Conservation (phyloP, 1,140 invertebrate genomes). For the Pogonognathellus flavescens region DNA sequence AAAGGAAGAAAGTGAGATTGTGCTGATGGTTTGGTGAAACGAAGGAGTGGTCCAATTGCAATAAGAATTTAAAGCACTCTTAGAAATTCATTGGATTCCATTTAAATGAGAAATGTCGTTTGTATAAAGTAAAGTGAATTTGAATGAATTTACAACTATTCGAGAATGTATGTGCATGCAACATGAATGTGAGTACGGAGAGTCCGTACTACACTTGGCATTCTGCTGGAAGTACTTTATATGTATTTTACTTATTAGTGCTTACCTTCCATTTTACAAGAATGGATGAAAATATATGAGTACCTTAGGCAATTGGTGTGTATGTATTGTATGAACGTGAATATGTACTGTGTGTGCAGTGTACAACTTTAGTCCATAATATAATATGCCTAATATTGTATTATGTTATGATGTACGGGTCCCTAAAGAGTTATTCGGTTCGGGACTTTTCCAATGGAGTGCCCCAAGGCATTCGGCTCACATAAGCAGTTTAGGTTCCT, state of each 20-base stretch:
- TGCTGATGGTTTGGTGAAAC: too few species aligned
- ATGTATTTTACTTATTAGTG: not conserved
- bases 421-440: constrained; percentile 57
- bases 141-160: constrained; percentile 1
- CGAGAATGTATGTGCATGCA: not conserved
- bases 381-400: constrained; percentile 47
- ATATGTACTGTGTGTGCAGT: constrained; percentile 33
- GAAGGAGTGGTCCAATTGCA: not conserved
- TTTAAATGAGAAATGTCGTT: not conserved
- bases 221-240: not conserved
- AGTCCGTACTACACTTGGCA: not conserved
- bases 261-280: constrained; percentile 25
- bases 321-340: not conserved
- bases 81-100: not conserved
- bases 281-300: constrained; percentile 42
- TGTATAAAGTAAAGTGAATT: not conserved
- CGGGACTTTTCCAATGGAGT: constrained; percentile 60
- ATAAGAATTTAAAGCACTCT: not conserved
- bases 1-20: too few species aligned
- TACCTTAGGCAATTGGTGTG: constrained; percentile 11
- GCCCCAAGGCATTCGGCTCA: constrained; percentile 53
- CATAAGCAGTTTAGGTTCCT: constrained; percentile 40
- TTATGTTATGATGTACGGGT: constrained; percentile 46
- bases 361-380: constrained; percentile 29
- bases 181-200: not conserved